Conservation (phyloP, 2,888 invertebrate genomes). For the Noctuana brunneofusca region DNA sequence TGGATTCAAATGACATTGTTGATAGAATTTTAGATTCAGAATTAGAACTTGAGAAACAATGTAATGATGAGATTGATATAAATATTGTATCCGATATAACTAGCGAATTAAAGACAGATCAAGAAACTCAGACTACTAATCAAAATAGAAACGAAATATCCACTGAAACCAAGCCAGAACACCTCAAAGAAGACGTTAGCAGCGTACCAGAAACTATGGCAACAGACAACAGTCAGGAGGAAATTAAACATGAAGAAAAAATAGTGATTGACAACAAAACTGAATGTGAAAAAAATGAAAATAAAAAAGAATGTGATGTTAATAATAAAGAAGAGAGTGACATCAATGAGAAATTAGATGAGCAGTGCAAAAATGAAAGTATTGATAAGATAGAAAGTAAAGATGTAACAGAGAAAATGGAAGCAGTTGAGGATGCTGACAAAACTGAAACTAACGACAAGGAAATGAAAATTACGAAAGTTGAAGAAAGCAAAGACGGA, state of each 20-base stretch:
- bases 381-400: constrained; percentile 11
- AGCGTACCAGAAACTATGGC: constrained; percentile 27
- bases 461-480: constrained; percentile 21
- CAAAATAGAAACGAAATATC: constrained; percentile 37
- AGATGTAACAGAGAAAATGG: constrained; percentile 11
- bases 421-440: constrained; percentile 38
- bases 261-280: constrained; percentile 41
- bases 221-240: constrained; percentile 38
- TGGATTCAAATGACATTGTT: constrained; percentile 67
- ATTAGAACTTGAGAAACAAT: constrained; percentile 64
- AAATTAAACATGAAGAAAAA: constrained; percentile 42
- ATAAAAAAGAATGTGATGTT: constrained; percentile 27
- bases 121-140: constrained; percentile 23
- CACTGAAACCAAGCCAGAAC: constrained; percentile 32
- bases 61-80: constrained; percentile 49
- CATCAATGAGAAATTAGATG: constrained; percentile 40
- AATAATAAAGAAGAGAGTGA: background rate
- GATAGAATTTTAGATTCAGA: constrained; percentile 71
- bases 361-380: constrained; percentile 15
- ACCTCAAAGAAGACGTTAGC: constrained; percentile 29
- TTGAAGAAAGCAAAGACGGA: constrained; percentile 23
- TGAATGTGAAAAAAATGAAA: constrained; percentile 37
- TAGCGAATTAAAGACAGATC: constrained; percentile 43
- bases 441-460: constrained; percentile 29
- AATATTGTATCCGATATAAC: constrained; percentile 47